These are phyloP conservation scores for Agonopterix subpropinquella DNA, from an alignment of 2,888 invertebrate genomes.

Conservation along the genomic window DNA sequence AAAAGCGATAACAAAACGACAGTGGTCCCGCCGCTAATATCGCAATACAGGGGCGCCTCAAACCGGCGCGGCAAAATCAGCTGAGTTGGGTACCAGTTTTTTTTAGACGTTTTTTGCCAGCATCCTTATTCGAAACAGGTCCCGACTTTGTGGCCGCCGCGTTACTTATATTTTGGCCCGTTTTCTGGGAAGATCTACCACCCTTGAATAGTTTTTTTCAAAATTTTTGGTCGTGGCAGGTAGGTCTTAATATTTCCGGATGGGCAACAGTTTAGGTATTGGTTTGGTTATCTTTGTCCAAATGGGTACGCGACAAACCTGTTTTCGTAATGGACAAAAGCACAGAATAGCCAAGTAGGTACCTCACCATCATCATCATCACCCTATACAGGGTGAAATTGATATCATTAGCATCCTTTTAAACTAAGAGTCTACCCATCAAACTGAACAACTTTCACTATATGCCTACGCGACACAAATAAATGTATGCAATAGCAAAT, in stretches of 20 bases:
- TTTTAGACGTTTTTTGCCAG: conserved; percentile 16
- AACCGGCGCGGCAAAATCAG: conserved; percentile 19
- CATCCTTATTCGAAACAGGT: conserved; percentile 15
- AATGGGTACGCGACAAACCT: too few species aligned
- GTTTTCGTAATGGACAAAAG: too few species aligned
- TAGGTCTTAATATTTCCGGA: conserved; percentile 4
- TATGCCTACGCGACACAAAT: too few species aligned
- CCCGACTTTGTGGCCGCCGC: conserved; percentile 14
- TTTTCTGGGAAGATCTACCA: conserved; percentile 4
- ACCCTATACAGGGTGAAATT: too few species aligned
- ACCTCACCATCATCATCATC: too few species aligned
- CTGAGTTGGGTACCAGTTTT: conserved; percentile 21
- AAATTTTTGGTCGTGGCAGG: conserved; percentile 1
- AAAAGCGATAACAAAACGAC: conserved; percentile 10
- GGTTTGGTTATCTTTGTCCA: too few species aligned
- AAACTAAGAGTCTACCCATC: too few species aligned
- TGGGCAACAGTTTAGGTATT: not conserved
- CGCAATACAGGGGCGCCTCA: conserved; percentile 23
- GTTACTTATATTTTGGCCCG: conserved; percentile 11
- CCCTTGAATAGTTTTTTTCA: conserved; percentile 1
- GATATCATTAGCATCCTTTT: too few species aligned
- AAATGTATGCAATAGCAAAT: too few species aligned
- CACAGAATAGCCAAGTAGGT: too few species aligned
- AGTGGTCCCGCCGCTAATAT: conserved; percentile 1
- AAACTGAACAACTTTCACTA: too few species aligned